Percentiles rank a stretch among this genome's conserved stretches.
Conservation (phyloP, 2,888 invertebrate genomes). For the Protodeltote pygarga region DNA sequence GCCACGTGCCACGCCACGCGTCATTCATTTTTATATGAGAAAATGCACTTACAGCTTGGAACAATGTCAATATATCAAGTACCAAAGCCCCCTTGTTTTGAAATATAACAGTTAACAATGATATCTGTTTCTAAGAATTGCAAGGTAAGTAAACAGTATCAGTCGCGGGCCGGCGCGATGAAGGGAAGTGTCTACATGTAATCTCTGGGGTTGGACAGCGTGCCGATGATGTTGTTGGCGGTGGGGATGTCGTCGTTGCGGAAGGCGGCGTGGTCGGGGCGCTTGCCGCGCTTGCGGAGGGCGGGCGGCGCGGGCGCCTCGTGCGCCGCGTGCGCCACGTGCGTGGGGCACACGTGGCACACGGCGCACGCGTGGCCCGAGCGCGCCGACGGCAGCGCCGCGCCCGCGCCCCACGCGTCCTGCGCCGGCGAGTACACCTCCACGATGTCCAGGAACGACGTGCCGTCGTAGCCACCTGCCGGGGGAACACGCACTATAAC, state of each 20-base stretch:
- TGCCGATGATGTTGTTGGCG: conserved; percentile 76
- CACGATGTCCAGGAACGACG: conserved; percentile 93
- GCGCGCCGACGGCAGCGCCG: conserved; percentile 93
- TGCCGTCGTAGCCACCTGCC: conserved; percentile 97
- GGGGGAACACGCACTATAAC: too few species aligned
- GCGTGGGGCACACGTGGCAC: conserved; percentile 93
- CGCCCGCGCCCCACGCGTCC: conserved; percentile 92
- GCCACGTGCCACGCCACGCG: too few species aligned
- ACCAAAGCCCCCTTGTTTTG: too few species aligned
- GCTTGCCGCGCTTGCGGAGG: conserved; percentile 55
- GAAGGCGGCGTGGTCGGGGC: conserved; percentile 46
- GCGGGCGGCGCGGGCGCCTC: conserved; percentile 52
- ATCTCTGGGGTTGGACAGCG: conserved; percentile 64
- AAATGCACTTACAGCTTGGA: too few species aligned
- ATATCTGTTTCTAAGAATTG: too few species aligned
- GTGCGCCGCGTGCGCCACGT: conserved; percentile 87
- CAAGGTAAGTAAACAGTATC: too few species aligned
- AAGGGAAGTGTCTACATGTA: conserved; percentile 35
- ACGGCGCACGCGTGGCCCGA: conserved; percentile 97
- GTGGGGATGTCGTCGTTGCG: conserved; percentile 69
- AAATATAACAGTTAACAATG: too few species aligned
- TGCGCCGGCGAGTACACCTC: conserved; percentile 94
- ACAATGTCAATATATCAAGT: too few species aligned
- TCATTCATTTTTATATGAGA: too few species aligned
- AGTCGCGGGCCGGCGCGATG: conserved; percentile 20